Evolutionary conservation across 2,113 vertebrate genomes (phyloP).

Genomic region (Gasterosteus aculeatus): DNA sequence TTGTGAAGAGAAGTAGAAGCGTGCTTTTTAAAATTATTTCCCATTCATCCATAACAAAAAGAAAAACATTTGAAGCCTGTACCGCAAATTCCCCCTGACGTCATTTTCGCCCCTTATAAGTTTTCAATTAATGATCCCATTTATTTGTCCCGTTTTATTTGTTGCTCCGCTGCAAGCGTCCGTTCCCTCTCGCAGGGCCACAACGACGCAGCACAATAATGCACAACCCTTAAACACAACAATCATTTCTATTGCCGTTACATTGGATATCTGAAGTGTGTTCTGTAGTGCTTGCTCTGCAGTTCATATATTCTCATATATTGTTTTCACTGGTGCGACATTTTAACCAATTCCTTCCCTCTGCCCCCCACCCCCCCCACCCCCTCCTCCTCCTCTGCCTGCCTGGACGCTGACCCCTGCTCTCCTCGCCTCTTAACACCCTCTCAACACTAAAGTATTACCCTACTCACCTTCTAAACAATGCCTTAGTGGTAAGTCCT

Average conservation of each 20-base stretch:
- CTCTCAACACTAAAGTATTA: constrained; percentile 82
- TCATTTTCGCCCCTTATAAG: background rate
- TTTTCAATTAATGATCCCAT: background rate
- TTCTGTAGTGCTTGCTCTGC: constrained; percentile 29
- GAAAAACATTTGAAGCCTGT: background rate
- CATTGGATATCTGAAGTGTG: constrained; percentile 54
- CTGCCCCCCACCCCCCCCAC: constrained; percentile 49
- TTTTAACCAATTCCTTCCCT: constrained; percentile 81
- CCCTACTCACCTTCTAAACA: constrained; percentile 83
- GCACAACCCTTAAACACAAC: background rate
- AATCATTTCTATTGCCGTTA: background rate
- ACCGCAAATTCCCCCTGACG: background rate
- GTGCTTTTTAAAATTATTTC: background rate
- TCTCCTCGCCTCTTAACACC: constrained; percentile 79
- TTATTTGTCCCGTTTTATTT: background rate
- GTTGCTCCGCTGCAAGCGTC: background rate
- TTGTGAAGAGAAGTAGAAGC: background rate
- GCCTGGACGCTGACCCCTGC: constrained; percentile 81
- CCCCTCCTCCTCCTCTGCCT: constrained; percentile 56
- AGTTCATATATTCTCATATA: constrained; percentile 65
- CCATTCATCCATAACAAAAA: background rate
- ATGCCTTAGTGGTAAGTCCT: constrained; percentile 83
- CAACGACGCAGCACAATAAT: constrained; percentile 34
- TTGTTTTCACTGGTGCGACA: constrained; percentile 70
- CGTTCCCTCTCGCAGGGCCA: constrained; percentile 10